Conservation (phyloP, 2,113 vertebrate genomes). For the Podilymbus podiceps region DNA sequence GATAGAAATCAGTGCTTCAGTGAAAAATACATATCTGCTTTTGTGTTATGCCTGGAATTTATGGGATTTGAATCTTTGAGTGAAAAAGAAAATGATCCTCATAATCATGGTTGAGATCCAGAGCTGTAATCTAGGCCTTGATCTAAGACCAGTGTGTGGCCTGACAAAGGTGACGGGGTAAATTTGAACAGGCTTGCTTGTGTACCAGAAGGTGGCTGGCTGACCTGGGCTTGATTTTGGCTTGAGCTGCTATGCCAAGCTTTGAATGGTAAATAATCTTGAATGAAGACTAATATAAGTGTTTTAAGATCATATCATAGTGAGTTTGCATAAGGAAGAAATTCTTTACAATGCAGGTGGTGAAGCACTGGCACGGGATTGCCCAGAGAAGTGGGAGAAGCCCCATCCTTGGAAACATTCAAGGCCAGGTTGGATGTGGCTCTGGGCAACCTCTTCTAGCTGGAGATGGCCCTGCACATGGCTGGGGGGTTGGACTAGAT, state of each 20-base stretch:
- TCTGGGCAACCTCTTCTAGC: too few relatives aligned
- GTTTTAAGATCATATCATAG: not conserved
- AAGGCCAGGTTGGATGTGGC: too few relatives aligned
- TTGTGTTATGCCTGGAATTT: not conserved
- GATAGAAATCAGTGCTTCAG: not conserved
- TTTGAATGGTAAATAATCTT: not conserved
- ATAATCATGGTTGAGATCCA: not conserved
- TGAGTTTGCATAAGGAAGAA: too few relatives aligned
- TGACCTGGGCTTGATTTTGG: not conserved
- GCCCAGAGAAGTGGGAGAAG: too few relatives aligned
- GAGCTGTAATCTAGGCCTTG: not conserved
- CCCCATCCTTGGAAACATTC: too few relatives aligned
- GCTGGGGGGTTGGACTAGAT: too few relatives aligned
- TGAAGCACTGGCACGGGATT: too few relatives aligned
- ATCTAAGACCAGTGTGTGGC: accelerated
- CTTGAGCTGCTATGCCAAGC: not conserved
- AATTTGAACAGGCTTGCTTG: not conserved
- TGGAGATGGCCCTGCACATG: too few relatives aligned
- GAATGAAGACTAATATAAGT: not conserved
- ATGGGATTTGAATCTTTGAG: not conserved
- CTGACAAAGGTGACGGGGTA: not conserved
- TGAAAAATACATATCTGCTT: not conserved
- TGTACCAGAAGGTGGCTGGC: not conserved
- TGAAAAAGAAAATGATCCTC: not conserved
- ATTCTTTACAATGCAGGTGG: too few relatives aligned